phyloP scores from a whole-genome alignment of 2,797 vertebrate genomes.

The Percopsis omiscomaycus region DNA sequence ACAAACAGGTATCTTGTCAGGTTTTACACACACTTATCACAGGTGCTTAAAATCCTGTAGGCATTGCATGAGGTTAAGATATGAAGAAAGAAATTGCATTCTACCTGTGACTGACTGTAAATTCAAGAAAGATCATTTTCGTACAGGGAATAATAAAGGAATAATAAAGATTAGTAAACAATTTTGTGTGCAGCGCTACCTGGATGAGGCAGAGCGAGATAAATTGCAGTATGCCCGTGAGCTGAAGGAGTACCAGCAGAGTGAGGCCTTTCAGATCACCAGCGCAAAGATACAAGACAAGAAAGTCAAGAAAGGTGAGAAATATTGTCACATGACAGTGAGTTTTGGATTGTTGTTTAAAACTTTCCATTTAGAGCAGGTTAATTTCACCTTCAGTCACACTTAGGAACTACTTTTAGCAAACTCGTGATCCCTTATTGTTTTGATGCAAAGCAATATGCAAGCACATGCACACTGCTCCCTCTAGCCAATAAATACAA shows the following conservation, averaged over 20 bases:
- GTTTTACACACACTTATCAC: background rate
- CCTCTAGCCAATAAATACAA: too few relatives aligned
- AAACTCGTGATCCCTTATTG: too few relatives aligned
- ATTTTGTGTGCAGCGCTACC: conserved; percentile 80
- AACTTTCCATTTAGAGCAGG: too few relatives aligned
- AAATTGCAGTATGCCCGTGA: conserved; percentile 96
- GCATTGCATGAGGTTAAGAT: background rate
- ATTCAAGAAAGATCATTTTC: too few relatives aligned
- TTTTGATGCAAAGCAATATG: too few relatives aligned
- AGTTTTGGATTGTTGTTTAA: too few relatives aligned
- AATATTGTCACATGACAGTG: too few relatives aligned
- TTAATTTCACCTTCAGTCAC: too few relatives aligned
- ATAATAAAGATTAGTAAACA: background rate
- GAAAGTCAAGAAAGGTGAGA: conserved; percentile 91
- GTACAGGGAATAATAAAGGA: too few relatives aligned
- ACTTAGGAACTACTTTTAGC: too few relatives aligned
- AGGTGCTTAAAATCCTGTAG: background rate
- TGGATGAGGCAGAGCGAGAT: conserved; percentile 93
- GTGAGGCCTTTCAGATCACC: conserved; percentile 94
- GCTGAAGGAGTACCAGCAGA: conserved; percentile 94
- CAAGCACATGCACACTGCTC: too few relatives aligned
- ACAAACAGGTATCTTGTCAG: conserved; percentile 86
- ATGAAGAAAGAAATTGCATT: background rate
- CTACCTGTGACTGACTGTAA: background rate
- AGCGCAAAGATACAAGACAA: conserved; percentile 93